Base-by-base conservation (phyloP, 2,888 invertebrate species). In the Cataglyphis rosenhaueri region DNA sequence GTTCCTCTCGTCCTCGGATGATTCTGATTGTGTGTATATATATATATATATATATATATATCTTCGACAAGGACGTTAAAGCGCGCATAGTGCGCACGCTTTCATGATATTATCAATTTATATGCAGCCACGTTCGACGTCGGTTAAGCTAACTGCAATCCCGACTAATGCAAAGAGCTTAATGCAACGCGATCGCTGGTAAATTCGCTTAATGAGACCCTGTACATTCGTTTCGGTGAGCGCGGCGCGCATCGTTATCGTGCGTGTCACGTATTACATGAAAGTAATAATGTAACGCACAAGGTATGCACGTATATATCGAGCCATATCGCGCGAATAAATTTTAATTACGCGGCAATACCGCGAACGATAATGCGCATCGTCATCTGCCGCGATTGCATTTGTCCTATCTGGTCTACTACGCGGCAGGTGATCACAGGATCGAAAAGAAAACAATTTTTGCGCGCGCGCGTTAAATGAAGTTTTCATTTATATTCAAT, bases 181-280 rank as follows among this genome's bases (percentile, higher is more conserved):
- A 73, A 81, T 81, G 81, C 74, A 73, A 73, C 74, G 81, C 74
- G 74, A 68, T 68, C 78, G 59, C 68, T 59, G 44, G 70, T 79
- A 79, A 70, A 79, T 79, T 79, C 78, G 44, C 78, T 79, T 79
- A 79, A 79, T 79, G 70, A 79, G 70, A 32, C 12, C 44, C 35
- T 44, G 44, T 44, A 59, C 44, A 35, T 70, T 18, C 70, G 70
- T 68, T 48, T 48, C n/a, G 59, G 70, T 48, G 59, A 35, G 18
- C 78, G 59, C 68, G 44, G 68, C 12, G 66, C 41, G 57, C 78
- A 52, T 78, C 68, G 70, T 79, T 79, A 79, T 79, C 70, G 35
- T 78, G 68, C 59, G 48, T 79, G 78, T 79, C 78, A 70, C 78
- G 78, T 70, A 79, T 79, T 79, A 79, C 78, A 79, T 70, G 70